Conservation (phyloP, 2,113 vertebrate genomes). For the Anguilla japonica region DNA sequence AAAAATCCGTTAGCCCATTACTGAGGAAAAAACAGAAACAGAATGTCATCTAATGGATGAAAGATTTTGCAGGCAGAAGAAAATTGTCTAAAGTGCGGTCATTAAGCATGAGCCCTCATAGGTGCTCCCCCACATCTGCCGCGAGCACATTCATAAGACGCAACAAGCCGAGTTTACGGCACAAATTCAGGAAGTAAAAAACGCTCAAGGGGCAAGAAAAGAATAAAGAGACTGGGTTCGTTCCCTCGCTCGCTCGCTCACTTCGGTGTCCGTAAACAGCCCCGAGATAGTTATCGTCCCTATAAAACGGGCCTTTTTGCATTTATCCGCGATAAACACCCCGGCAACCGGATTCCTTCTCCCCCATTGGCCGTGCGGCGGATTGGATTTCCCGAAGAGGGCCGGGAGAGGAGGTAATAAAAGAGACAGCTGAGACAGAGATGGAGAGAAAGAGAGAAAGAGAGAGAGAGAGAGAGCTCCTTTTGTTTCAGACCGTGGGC, state of each 20-base stretch:
- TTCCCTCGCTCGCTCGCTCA: background rate
- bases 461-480: constrained; percentile 15
- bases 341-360: constrained; percentile 40
- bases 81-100: background rate
- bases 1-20: too few species aligned
- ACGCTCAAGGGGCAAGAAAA: background rate
- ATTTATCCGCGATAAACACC: constrained; percentile 22
- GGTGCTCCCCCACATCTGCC: background rate
- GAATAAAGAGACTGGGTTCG: background rate
- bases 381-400: constrained; percentile 40
- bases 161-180: background rate
- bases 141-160: background rate
- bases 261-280: background rate
- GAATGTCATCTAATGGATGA: too few species aligned
- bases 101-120: too few species aligned
- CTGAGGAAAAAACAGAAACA: too few species aligned
- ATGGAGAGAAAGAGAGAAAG: constrained; percentile 50
- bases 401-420: constrained; percentile 32
- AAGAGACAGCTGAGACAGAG: constrained; percentile 49
- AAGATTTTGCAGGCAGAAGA: background rate
- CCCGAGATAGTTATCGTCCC: background rate
- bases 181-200: background rate
- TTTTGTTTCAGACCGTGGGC: constrained; percentile 61
- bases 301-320: constrained; percentile 26
- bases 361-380: constrained; percentile 27